Evolutionary conservation across 2,888 invertebrate genomes (phyloP).

Genomic region (Parnassius mnemosyne): DNA sequence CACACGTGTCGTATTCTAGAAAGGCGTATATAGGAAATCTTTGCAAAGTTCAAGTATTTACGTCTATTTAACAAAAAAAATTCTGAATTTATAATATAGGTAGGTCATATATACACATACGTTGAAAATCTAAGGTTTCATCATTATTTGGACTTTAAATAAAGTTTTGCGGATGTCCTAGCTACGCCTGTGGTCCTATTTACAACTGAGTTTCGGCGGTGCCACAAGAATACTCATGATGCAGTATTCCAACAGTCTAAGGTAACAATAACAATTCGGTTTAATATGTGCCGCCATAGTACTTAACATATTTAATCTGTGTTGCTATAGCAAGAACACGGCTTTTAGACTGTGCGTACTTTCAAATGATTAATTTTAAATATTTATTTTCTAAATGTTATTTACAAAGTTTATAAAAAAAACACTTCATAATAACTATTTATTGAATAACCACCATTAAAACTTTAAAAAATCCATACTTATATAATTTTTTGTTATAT

Average conservation of each 20-base stretch:
- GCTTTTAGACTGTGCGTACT: conserved; percentile 1
- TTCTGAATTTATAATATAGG: no score
- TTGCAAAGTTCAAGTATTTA: not conserved
- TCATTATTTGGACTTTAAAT: not conserved
- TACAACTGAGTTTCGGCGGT: conserved; percentile 27
- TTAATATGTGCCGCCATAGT: conserved; percentile 9
- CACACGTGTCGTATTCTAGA: not conserved
- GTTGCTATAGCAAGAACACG: conserved; percentile 14
- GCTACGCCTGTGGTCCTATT: not conserved
- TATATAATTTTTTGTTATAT: not conserved
- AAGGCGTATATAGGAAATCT: conserved; percentile 5
- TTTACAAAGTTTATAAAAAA: no score
- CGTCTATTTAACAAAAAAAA: not conserved
- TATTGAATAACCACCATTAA: no score
- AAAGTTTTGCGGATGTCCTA: not conserved
- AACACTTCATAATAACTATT: no score
- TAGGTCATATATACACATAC: no score
- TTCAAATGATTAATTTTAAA: not conserved
- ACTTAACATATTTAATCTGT: conserved; percentile 18
- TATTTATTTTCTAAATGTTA: not conserved
- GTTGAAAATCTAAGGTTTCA: no score
- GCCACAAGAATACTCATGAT: conserved; percentile 66
- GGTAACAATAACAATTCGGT: conserved; percentile 49
- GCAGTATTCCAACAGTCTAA: conserved; percentile 69
- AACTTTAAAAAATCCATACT: not conserved